Evolutionary conservation across 2,888 invertebrate species (phyloP).

Genomic region (Oxytorus armatus): DNA sequence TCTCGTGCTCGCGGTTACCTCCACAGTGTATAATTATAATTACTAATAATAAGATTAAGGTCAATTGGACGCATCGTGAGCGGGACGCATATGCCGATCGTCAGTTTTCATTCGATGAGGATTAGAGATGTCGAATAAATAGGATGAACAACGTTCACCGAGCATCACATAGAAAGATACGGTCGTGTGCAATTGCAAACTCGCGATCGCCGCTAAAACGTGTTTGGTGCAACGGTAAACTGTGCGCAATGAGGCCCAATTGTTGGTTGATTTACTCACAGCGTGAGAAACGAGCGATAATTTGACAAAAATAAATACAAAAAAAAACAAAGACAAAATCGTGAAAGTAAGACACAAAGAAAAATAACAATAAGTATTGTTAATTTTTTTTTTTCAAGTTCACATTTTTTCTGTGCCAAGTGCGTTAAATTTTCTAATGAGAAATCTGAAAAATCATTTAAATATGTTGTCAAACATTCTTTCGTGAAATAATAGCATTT

Average conservation of each 20-base stretch:
- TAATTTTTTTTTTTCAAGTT: background rate
- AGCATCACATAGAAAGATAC: constrained; percentile 46
- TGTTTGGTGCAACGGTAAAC: constrained; percentile 32
- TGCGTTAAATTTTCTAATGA: background rate
- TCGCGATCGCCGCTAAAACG: constrained; percentile 32
- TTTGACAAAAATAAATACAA: background rate
- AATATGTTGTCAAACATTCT: background rate
- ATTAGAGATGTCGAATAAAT: constrained; percentile 73
- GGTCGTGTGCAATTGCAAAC: constrained; percentile 22
- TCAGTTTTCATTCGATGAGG: constrained; percentile 55
- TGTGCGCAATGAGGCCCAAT: constrained; percentile 34
- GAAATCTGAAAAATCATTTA: background rate
- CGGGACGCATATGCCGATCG: constrained; percentile 14
- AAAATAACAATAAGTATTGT: background rate
- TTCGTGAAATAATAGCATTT: background rate
- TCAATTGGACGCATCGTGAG: constrained; percentile 65
- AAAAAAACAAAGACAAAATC: background rate
- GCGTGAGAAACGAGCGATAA: background rate
- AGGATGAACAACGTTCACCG: constrained; percentile 54
- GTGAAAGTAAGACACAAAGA: constrained; percentile 24
- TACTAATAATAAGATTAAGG: constrained; percentile 72
- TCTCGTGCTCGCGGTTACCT: constrained; percentile 37
- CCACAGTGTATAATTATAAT: constrained; percentile 61
- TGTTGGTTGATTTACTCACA: background rate
- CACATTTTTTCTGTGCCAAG: background rate